Conservation (phyloP, 2,888 invertebrate genomes). For the Elegia similella region DNA sequence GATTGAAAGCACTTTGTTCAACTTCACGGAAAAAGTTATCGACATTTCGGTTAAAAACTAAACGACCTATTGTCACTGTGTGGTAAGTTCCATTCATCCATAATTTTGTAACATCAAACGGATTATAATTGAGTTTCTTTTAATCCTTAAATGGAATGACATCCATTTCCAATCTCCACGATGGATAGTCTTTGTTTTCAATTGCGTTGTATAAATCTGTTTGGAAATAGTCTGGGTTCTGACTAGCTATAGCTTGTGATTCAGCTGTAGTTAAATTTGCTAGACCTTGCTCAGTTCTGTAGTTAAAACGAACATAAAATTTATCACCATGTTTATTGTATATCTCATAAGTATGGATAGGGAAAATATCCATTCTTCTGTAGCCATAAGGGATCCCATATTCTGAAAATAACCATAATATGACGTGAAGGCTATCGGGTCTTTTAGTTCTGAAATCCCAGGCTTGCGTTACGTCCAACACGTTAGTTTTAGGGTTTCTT, state of each 20-base stretch:
- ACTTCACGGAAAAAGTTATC: constrained; percentile 51
- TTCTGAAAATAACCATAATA: constrained; percentile 90
- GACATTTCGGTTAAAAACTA: constrained; percentile 48
- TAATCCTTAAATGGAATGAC: constrained; percentile 46
- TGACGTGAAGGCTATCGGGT: constrained; percentile 89
- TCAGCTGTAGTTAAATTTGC: constrained; percentile 85
- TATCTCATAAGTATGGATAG: constrained; percentile 94
- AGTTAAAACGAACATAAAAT: constrained; percentile 93
- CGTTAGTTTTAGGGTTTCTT: constrained; percentile 91
- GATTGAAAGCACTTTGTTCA: constrained; percentile 53
- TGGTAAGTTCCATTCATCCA: constrained; percentile 62
- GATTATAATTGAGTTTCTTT: constrained; percentile 48
- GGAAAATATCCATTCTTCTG: constrained; percentile 94
- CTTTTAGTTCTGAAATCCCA: constrained; percentile 93
- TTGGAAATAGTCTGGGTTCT: constrained; percentile 91
- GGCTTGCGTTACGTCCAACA: constrained; percentile 91
- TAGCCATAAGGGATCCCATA: constrained; percentile 94
- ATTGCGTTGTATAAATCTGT: constrained; percentile 94
- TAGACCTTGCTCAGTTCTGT: constrained; percentile 93
- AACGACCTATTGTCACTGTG: constrained; percentile 48
- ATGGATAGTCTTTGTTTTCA: constrained; percentile 78
- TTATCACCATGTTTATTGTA: constrained; percentile 87
- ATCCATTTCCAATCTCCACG: constrained; percentile 61
- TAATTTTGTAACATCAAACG: constrained; percentile 54
- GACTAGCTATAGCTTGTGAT: constrained; percentile 83